These are phyloP conservation scores for Lonchura striata DNA, from an alignment of 2,113 vertebrate genomes.

Conservation along the genomic window DNA sequence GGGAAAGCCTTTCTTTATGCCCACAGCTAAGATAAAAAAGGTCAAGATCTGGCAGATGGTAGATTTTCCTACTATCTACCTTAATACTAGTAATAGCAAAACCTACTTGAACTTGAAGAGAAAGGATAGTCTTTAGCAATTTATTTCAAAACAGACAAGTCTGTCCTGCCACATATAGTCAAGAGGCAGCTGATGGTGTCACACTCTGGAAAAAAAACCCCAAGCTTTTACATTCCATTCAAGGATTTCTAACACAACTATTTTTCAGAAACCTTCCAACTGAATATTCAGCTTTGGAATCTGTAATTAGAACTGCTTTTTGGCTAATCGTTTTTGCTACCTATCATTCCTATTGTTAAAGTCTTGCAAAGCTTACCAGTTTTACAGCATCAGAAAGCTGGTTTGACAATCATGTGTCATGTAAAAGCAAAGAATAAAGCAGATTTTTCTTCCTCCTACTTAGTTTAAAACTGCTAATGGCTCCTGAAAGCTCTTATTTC, in stretches of 20 bases:
- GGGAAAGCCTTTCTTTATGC: neutral
- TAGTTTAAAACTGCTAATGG: neutral
- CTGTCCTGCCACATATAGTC: rapidly evolving
- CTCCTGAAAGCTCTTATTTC: neutral
- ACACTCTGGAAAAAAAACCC: neutral
- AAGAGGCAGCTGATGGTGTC: neutral
- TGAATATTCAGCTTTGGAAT: neutral
- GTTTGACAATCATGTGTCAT: rapidly evolving
- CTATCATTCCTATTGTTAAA: neutral
- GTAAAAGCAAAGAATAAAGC: neutral
- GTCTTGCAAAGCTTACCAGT: neutral
- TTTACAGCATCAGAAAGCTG: neutral
- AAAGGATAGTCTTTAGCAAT: neutral
- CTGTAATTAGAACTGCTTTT: neutral
- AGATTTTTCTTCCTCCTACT: neutral
- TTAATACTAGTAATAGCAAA: neutral
- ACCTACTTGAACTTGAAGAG: neutral
- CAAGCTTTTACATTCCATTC: neutral
- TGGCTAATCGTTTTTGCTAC: neutral
- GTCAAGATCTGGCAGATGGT: neutral
- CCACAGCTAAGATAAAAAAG: neutral
- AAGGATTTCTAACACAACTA: neutral
- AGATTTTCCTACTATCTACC: neutral
- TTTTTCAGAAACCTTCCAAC: neutral
- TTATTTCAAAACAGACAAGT: neutral